phyloP scores from a whole-genome alignment of 2,888 invertebrate species.

The Drosophila greeni region DNA sequence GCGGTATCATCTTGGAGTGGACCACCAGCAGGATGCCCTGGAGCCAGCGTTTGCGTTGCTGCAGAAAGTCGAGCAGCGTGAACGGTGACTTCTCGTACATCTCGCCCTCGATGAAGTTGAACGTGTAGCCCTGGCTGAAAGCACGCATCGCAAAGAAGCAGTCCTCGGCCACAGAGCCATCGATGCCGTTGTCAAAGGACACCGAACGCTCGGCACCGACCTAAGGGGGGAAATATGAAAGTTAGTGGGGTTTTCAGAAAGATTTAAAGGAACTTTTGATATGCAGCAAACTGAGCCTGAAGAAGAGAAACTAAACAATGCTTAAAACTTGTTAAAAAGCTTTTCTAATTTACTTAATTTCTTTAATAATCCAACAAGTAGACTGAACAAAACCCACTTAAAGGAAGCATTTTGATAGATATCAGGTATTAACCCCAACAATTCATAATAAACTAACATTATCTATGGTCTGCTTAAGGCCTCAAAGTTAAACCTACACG shows the following conservation, averaged over 20 bases:
- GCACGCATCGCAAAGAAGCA: slow-evolving; percentile 98
- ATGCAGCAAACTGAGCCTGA: not conserved
- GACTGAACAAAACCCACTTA: not conserved
- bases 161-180: slow-evolving; percentile 98
- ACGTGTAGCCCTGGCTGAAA: slow-evolving; percentile 91
- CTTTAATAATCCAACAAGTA: not conserved
- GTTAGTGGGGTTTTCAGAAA: not conserved
- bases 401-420: not conserved
- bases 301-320: not conserved
- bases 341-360: not conserved
- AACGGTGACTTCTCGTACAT: slow-evolving; percentile 99
- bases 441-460: not conserved
- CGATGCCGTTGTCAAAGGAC: slow-evolving; percentile 96
- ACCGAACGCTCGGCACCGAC: slow-evolving; percentile 93
- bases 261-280: not conserved
- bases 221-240: slow-evolving; percentile 79
- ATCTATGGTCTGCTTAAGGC: not conserved
- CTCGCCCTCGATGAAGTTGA: slow-evolving; percentile 98
- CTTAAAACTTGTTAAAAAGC: no score
- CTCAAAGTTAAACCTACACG: not conserved
- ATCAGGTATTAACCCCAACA: not conserved
- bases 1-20: slow-evolving; percentile 90
- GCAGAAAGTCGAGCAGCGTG: slow-evolving; percentile 95
- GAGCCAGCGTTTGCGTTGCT: slow-evolving; percentile 97
- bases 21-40: slow-evolving; percentile 94